A percentile compares a stretch with the other conserved stretches of the same genome.
phyloP scores from a whole-genome alignment of 2,797 vertebrate species.

The Paguma larvata region DNA sequence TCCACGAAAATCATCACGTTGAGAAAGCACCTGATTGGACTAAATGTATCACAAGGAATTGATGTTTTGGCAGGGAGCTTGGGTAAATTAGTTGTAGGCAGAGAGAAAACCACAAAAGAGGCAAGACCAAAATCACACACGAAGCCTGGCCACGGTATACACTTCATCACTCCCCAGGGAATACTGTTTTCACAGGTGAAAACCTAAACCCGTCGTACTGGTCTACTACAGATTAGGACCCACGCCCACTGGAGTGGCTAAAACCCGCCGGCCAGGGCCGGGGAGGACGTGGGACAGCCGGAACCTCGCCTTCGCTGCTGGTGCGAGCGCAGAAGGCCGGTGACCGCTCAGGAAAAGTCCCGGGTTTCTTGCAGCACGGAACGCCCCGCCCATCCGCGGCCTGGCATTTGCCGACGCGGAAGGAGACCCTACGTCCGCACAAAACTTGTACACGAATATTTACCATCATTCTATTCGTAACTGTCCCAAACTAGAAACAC shows the following conservation, averaged over 20 bases:
- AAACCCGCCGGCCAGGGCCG: background rate
- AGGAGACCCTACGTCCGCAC: background rate
- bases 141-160: background rate
- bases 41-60: background rate
- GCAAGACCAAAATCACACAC: background rate
- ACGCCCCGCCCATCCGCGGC: background rate
- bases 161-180: background rate
- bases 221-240: background rate
- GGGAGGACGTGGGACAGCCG: background rate
- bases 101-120: background rate
- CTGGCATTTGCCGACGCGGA: background rate
- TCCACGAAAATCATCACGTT: background rate
- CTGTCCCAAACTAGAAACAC: background rate
- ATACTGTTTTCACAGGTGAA: background rate
- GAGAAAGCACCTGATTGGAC: background rate
- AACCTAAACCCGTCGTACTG: no score
- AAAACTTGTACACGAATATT: background rate
- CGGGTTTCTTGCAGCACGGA: background rate
- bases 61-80: background rate
- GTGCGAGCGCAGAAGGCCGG: no score
- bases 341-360: background rate
- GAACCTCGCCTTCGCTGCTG: fast-evolving
- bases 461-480: background rate
- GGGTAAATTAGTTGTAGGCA: background rate
- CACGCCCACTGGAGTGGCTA: background rate